A percentile compares a stretch with the other conserved stretches of the same genome.
Conservation (phyloP, 2,888 invertebrate genomes). For the Bimastos eiseni region DNA sequence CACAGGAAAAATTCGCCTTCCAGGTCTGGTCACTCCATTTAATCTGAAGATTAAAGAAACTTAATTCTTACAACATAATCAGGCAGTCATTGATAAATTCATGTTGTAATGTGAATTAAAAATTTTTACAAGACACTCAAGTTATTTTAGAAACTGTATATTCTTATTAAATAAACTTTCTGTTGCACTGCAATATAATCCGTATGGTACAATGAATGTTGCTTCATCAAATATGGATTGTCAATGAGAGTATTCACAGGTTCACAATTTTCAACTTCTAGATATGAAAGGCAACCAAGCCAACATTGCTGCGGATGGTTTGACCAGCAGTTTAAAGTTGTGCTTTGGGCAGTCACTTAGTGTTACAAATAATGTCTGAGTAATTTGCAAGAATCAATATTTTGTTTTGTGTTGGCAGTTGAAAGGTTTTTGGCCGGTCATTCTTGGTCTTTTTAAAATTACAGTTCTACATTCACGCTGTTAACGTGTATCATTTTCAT, state of each 20-base stretch:
- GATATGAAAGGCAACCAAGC: neutral
- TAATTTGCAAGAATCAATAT: neutral
- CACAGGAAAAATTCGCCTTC: slow-evolving; percentile 71
- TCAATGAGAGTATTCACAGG: neutral
- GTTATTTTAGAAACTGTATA: neutral
- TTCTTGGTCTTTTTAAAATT: neutral
- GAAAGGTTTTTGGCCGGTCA: neutral
- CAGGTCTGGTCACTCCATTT: slow-evolving; percentile 48
- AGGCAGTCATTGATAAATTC: neutral
- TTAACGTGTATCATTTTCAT: neutral
- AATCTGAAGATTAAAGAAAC: neutral
- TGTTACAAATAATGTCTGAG: neutral
- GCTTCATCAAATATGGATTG: neutral
- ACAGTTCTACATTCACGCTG: neutral
- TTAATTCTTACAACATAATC: neutral
- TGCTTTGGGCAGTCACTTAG: neutral
- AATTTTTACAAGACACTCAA: neutral
- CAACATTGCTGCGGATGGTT: neutral
- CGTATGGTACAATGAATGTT: neutral
- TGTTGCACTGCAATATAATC: too few species aligned
- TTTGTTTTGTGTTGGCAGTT: neutral
- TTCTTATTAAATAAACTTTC: neutral
- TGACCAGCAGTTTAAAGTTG: neutral
- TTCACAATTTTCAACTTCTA: neutral
- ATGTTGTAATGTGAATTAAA: neutral